These are phyloP conservation scores for Drosophila algonquin DNA, from an alignment of 2,888 invertebrate species.

Conservation along the genomic window DNA sequence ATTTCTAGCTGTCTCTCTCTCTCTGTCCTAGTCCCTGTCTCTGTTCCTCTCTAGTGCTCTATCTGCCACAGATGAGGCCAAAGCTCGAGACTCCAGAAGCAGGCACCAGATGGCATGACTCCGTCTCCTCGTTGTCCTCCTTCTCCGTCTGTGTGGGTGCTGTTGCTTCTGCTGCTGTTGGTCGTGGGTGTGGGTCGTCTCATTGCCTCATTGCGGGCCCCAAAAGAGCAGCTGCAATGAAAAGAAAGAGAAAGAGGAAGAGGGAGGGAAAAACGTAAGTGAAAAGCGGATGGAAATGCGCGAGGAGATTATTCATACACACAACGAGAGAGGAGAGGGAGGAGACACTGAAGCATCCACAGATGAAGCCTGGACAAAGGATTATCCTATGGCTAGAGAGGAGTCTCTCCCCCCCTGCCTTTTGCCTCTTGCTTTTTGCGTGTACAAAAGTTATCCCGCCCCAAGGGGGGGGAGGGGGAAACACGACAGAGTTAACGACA, in stretches of 20 bases:
- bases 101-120: slow-evolving; percentile 48
- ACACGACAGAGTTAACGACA: slow-evolving; percentile 34
- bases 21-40: slow-evolving; percentile 5
- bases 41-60: slow-evolving; percentile 1
- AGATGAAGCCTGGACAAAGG: slow-evolving; percentile 36
- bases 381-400: slow-evolving; percentile 25
- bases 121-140: neutral
- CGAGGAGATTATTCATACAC: slow-evolving; percentile 46
- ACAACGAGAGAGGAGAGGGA: neutral
- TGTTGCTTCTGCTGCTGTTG: slow-evolving; percentile 20
- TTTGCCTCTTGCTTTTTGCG: neutral
- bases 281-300: slow-evolving; percentile 38
- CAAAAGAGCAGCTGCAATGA: slow-evolving; percentile 51
- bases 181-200: slow-evolving; percentile 36
- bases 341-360: slow-evolving; percentile 3
- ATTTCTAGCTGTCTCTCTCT: slow-evolving; percentile 51
- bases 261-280: slow-evolving; percentile 4
- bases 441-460: slow-evolving; percentile 4
- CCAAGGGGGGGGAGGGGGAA: no score
- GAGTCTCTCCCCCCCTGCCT: slow-evolving; percentile 4
- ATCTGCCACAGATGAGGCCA: slow-evolving; percentile 33
- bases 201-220: slow-evolving; percentile 62
- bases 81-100: slow-evolving; percentile 35
- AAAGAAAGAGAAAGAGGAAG: slow-evolving; percentile 13
- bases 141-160: slow-evolving; percentile 3